phyloP scores from a whole-genome alignment of 2,113 vertebrate species.

The Neolamprologus fasciatus region DNA sequence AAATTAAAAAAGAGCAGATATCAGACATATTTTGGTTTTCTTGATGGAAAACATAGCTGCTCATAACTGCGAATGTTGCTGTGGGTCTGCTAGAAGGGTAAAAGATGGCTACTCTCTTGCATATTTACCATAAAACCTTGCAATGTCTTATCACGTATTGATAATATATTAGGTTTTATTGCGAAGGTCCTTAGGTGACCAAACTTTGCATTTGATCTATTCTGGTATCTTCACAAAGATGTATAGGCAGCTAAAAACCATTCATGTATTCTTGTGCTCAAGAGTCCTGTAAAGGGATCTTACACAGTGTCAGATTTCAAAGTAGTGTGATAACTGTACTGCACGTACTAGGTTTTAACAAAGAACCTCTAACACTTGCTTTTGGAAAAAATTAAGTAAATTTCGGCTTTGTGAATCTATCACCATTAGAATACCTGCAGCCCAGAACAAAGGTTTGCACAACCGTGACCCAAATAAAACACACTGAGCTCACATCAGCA shows the following conservation, averaged over 20 bases:
- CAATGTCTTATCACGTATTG: neutral
- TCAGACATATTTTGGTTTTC: neutral
- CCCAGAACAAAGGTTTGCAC: neutral
- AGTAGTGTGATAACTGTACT: neutral
- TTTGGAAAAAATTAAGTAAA: neutral
- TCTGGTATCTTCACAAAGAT: neutral
- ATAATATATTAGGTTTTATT: neutral
- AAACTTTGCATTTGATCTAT: neutral
- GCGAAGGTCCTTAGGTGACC: neutral
- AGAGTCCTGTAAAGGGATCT: neutral
- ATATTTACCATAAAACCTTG: neutral
- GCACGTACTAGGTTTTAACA: neutral
- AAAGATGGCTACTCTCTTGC: neutral
- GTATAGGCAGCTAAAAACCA: neutral
- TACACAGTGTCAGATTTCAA: neutral
- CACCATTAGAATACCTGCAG: neutral
- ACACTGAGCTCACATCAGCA: constrained; percentile 3
- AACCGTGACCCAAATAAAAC: constrained; percentile 21
- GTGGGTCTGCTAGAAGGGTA: neutral
- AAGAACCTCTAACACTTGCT: neutral
- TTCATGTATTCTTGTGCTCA: neutral
- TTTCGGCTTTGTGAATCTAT: neutral
- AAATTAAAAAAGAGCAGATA: neutral
- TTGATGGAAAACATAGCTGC: neutral
- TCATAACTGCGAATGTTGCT: neutral